These are phyloP conservation scores for Microplitis mediator DNA, from an alignment of 1,140 invertebrate genomes.

Conservation along the genomic window DNA sequence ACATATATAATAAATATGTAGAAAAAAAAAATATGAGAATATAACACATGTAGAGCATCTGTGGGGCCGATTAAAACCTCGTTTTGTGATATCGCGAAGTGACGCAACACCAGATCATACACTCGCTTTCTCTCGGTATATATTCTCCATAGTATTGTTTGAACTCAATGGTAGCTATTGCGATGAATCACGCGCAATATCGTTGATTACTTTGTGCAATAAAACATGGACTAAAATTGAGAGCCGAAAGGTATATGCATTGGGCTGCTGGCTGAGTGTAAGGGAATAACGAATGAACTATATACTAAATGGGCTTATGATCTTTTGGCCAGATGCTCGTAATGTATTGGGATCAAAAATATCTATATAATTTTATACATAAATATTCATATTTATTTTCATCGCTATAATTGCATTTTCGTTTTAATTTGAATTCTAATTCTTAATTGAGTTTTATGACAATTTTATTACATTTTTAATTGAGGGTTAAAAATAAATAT, in stretches of 20 bases:
- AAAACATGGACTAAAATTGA: background rate
- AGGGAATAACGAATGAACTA: background rate
- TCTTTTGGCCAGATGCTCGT: too few species aligned
- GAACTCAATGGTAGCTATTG: slow-evolving; percentile 8
- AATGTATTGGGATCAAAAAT: too few species aligned
- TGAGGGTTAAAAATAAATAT: too few species aligned
- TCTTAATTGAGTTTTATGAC: too few species aligned
- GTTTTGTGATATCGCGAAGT: slow-evolving; percentile 20
- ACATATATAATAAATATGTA: background rate
- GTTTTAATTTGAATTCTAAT: too few species aligned
- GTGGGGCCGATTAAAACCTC: slow-evolving; percentile 25
- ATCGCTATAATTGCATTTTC: too few species aligned
- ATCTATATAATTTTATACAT: too few species aligned
- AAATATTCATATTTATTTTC: too few species aligned
- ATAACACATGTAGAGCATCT: slow-evolving; percentile 25
- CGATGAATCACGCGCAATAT: slow-evolving; percentile 21
- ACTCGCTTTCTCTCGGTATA: background rate
- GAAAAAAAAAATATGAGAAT: slow-evolving; percentile 1
- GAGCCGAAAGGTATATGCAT: background rate
- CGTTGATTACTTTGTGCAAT: slow-evolving; percentile 20
- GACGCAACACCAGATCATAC: slow-evolving; percentile 20
- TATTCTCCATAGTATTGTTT: background rate
- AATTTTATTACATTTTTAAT: too few species aligned
- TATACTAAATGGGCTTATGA: too few species aligned
- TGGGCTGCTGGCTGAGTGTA: too few species aligned